Conservation (phyloP, 2,113 vertebrate species). For the Callocephalon fimbriatum region DNA sequence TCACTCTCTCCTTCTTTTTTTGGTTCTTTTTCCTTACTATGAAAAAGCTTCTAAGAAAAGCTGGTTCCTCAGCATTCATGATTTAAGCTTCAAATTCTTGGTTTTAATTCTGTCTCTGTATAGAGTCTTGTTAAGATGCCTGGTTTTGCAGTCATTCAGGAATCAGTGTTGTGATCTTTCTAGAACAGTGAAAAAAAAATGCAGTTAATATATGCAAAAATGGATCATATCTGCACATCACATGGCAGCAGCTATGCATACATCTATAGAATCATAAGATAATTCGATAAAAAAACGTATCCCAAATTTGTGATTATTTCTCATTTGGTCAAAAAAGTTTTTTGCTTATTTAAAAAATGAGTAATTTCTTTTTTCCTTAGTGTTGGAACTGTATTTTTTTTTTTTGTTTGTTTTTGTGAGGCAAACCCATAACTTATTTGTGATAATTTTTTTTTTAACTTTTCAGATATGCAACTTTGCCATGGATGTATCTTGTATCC, state of each 20-base stretch:
- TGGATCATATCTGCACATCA: not conserved
- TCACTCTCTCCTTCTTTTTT: not conserved
- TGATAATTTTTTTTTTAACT: not conserved
- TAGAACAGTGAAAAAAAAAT: not conserved
- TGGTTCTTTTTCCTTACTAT: not conserved
- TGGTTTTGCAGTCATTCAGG: not conserved
- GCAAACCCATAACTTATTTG: not conserved
- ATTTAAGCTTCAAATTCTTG: not conserved
- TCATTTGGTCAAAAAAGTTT: not conserved
- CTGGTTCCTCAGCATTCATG: not conserved
- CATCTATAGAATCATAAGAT: not conserved
- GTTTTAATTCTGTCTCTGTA: not conserved
- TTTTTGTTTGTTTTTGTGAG: not conserved
- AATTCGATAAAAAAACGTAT: not conserved
- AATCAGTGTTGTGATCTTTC: not conserved
- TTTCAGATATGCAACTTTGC: slow-evolving; percentile 76
- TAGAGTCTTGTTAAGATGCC: not conserved
- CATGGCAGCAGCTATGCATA: not conserved
- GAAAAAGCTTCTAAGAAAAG: not conserved
- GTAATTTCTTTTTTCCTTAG: not conserved
- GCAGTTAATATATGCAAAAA: not conserved
- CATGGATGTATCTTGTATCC: slow-evolving; percentile 78
- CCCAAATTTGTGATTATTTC: not conserved
- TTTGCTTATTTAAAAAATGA: not conserved
- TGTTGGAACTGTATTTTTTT: not conserved